These are phyloP conservation scores for Drosophila tanythrix DNA, from an alignment of 2,888 invertebrate species.

Conservation along the genomic window DNA sequence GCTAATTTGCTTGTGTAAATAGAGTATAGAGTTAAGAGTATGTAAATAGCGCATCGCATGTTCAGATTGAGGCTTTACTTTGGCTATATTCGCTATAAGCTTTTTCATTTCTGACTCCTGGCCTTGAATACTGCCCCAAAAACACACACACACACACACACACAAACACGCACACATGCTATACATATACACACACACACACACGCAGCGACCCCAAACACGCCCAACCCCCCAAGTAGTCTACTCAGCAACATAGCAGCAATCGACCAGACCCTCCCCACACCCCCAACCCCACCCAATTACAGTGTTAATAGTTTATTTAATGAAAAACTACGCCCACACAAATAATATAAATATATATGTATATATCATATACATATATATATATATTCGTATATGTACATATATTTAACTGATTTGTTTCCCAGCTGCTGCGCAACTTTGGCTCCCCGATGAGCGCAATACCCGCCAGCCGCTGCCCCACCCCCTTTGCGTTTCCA, in stretches of 20 bases:
- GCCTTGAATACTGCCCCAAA: background rate
- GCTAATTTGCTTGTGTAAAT: constrained; percentile 26
- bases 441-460: constrained; percentile 72
- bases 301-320: constrained; percentile 7
- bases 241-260: constrained; percentile 15
- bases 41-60: constrained; percentile 39
- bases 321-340: background rate
- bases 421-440: constrained; percentile 75
- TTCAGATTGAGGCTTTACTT: background rate
- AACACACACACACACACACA: background rate
- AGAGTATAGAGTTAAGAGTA: constrained; percentile 1
- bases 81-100: background rate
- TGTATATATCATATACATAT: background rate
- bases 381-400: background rate
- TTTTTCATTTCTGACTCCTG: constrained; percentile 2
- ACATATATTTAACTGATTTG: background rate
- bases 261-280: constrained; percentile 5
- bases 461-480: constrained; percentile 80
- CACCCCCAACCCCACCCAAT: constrained; percentile 2
- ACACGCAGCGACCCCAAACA: background rate
- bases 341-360: background rate
- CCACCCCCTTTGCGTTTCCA: constrained; percentile 87
- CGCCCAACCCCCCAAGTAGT: background rate
- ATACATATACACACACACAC: constrained; percentile 10
- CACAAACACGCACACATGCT: background rate